Base-by-base conservation (phyloP, 2,888 invertebrate species). In the Lymantria dispar region DNA sequence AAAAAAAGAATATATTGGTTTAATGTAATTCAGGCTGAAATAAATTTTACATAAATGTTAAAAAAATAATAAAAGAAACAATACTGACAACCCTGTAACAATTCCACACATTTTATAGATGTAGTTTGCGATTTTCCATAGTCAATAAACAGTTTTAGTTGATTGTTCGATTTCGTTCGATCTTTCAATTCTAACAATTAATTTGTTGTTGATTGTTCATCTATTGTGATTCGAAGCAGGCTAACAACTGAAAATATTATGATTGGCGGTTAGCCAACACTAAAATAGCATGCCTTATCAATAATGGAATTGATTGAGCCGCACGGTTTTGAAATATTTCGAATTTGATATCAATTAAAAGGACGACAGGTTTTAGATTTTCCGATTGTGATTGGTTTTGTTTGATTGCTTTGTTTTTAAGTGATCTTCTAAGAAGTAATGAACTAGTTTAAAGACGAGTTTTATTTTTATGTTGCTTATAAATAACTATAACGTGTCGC, bases 61-160 rank as follows among this genome's bases (percentile, higher is more conserved):
- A 5, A 22, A 22, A 22, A 22, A 22, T 22, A 22, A 22, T n/a
- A 22, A 22, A 22, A 13, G 14, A 39, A 56, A 57, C 52, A 63
- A 53, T 46, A 45, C 45, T 60, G 42, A 11, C 68, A 67, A 50
- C 67, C 67, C 67, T 67, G 55, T 56, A 48, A 60, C 45, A 44
- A 57, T 45, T 55, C 47, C 57, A 56, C 60, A 60, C 51, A 62
- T 56, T 60, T 74, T 74, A 74, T 70, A 47, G 60, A 57, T 48
- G 68, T 73, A 57, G 67, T 80, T 80, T 77, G 73, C 76, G 52
- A 80, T 80, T 80, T 70, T 70, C 50, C 72, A 78, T 72, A 78
- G 77, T 62, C 68, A 57, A 70, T 80, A 73, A 76, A 72, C 62
- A 64, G 64, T 64, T 74, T 71, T 64, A 44, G 44, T 61, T 67